phyloP scores from a whole-genome alignment of 92 coral and sea anemone genomes.

The Epizoanthus rinbou region DNA sequence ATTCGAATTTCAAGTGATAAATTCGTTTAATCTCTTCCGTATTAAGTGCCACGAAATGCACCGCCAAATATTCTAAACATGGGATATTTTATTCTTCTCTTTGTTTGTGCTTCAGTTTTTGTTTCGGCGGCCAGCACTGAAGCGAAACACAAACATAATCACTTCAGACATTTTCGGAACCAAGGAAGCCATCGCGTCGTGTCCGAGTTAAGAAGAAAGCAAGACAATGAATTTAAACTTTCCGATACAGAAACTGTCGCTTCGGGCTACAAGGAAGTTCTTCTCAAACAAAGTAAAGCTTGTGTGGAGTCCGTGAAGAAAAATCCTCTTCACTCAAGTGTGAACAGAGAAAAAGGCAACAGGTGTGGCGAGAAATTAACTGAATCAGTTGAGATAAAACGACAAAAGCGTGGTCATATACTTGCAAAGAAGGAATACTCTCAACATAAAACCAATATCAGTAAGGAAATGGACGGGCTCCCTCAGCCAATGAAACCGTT shows the following conservation, averaged over 20 bases:
- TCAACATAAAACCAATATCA: not conserved
- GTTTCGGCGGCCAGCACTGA: constrained; percentile 22
- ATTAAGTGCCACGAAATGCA: constrained; percentile 16
- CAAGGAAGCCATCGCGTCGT: constrained; percentile 8
- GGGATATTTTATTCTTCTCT: not conserved
- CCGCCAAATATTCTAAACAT: not conserved
- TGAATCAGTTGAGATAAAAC: not conserved
- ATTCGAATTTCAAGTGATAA: not conserved
- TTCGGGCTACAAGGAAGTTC: constrained; percentile 33
- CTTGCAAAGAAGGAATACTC: not conserved
- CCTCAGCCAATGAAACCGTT: constrained; percentile 79
- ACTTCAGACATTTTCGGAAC: not conserved
- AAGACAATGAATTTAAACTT: not conserved
- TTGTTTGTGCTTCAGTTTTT: constrained; percentile 6
- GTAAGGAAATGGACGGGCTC: constrained; percentile 20
- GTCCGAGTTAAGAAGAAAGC: not conserved
- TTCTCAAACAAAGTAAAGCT: constrained; percentile 26
- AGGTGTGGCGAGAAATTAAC: constrained; percentile 24
- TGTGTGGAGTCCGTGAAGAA: not conserved
- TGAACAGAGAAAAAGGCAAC: not conserved
- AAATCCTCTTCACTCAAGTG: not conserved
- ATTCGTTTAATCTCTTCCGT: not conserved
- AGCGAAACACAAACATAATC: not conserved
- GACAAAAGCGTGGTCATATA: constrained; percentile 35
- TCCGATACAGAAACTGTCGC: constrained; percentile 20